Evolutionary conservation across 2,113 vertebrate species (phyloP).

Genomic region (Mellivora capensis): DNA sequence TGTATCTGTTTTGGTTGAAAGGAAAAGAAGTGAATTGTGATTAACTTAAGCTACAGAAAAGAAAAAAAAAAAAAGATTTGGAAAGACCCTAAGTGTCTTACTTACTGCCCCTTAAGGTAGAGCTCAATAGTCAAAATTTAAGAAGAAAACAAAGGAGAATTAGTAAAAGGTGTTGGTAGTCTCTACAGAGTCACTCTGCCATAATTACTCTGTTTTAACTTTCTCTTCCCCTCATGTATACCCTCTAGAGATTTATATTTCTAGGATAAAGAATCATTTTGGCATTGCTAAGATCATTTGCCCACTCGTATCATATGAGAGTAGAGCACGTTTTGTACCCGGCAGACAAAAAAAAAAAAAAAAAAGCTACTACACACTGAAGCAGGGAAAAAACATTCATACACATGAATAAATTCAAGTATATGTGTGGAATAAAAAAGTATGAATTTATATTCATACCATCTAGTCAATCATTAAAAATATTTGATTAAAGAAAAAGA

Average conservation of each 20-base stretch:
- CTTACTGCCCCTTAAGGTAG: neutral
- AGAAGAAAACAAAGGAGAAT: neutral
- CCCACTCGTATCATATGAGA: neutral
- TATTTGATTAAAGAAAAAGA: neutral
- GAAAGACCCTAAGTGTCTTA: neutral
- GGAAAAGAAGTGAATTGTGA: neutral
- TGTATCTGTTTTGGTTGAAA: neutral
- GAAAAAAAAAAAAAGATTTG: neutral
- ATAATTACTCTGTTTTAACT: neutral
- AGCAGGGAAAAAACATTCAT: neutral
- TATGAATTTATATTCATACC: neutral
- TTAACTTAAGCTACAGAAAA: neutral
- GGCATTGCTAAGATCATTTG: neutral
- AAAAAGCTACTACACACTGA: neutral
- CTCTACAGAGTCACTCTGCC: neutral
- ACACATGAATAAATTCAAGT: neutral
- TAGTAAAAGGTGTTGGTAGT: no score
- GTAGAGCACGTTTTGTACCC: neutral
- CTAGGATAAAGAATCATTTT: neutral
- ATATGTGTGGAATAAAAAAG: neutral
- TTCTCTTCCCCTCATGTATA: neutral
- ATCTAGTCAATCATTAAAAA: neutral
- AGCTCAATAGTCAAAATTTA: neutral
- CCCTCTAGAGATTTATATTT: neutral
- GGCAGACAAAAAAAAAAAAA: neutral